Evolutionary conservation across 2,113 vertebrate species (phyloP).

Genomic region (Bujurquina vittata): DNA sequence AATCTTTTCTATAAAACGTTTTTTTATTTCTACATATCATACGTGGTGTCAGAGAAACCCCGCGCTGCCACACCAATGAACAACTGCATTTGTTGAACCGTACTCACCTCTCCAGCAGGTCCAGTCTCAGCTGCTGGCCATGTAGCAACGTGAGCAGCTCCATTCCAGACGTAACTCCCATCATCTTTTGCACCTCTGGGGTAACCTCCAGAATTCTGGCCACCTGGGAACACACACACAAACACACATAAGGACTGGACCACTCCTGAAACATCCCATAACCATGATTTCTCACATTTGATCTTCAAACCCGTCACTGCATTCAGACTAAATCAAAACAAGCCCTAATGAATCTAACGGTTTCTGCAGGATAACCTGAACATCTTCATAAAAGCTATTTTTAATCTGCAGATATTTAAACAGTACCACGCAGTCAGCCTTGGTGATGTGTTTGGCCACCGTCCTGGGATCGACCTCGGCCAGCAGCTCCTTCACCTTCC

Average conservation of each 20-base stretch:
- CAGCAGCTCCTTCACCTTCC: slow-evolving; percentile 91
- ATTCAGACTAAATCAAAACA: not conserved
- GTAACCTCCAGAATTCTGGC: slow-evolving; percentile 90
- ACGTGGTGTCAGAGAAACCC: not conserved
- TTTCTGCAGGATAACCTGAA: not conserved
- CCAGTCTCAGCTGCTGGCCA: slow-evolving; percentile 90
- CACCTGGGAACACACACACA: slow-evolving; percentile 78
- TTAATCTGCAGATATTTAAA: not conserved
- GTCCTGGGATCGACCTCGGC: slow-evolving; percentile 85
- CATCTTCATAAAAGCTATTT: not conserved
- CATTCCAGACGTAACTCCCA: slow-evolving; percentile 93
- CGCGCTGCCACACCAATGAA: rapidly evolving
- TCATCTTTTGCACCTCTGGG: slow-evolving; percentile 87
- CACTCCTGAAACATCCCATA: not conserved
- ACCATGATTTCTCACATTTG: not conserved
- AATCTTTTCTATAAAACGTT: not conserved
- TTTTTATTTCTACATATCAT: not conserved
- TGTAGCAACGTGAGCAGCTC: slow-evolving; percentile 96
- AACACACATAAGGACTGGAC: not conserved
- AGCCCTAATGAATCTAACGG: not conserved
- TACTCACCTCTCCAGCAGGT: slow-evolving; percentile 92
- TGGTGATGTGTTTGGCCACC: slow-evolving; percentile 90
- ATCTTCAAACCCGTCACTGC: not conserved
- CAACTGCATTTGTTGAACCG: not conserved
- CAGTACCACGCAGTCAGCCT: slow-evolving; percentile 90